Percentiles rank a stretch among this genome's conserved stretches.
phyloP scores from a whole-genome alignment of 2,113 vertebrate species.

The Paradoxurus hermaphroditus region DNA sequence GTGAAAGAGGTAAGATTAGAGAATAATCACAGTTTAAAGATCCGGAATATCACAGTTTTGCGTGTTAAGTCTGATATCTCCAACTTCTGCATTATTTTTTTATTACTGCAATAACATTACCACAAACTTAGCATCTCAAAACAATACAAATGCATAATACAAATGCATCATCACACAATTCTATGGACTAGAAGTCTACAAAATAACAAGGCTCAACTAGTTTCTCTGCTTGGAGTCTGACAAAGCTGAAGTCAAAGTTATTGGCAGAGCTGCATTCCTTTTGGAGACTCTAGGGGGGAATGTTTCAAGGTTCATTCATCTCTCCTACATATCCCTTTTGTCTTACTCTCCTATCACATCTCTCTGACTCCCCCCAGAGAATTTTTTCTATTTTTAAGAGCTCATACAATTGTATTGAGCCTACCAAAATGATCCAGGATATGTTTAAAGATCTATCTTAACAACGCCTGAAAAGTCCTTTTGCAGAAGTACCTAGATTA shows the following conservation, averaged over 20 bases:
- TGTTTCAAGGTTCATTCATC: background rate
- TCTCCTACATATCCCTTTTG: background rate
- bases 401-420: background rate
- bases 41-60: background rate
- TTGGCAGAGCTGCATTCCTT: background rate
- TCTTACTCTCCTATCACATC: background rate
- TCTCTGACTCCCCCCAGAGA: background rate
- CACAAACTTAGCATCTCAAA: background rate
- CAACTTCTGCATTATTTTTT: background rate
- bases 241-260: background rate
- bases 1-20: background rate
- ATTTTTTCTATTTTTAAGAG: background rate
- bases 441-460: background rate
- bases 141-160: background rate
- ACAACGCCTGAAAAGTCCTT: background rate
- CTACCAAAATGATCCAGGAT: background rate
- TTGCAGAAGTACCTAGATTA: background rate
- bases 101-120: background rate
- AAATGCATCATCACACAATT: background rate
- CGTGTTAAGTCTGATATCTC: background rate
- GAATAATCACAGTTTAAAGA: background rate
- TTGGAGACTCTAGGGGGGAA: background rate
- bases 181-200: background rate
- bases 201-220: background rate
- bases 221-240: background rate